These are phyloP conservation scores for Ictalurus punctatus DNA, from an alignment of 2,113 vertebrate genomes.

Conservation along the genomic window DNA sequence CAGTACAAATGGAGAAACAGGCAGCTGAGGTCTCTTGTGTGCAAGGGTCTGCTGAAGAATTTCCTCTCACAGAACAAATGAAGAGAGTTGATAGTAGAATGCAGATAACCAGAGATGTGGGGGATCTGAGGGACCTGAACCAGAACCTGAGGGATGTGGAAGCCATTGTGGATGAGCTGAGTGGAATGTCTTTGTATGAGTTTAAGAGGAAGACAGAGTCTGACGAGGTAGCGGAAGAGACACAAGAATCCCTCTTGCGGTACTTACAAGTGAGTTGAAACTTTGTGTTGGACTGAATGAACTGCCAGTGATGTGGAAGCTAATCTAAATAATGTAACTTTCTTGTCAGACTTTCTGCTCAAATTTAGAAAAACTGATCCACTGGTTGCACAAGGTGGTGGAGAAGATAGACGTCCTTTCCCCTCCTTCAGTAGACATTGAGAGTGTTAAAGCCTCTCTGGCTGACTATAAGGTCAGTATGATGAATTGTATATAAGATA, in stretches of 20 bases:
- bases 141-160: constrained; percentile 48
- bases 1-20: constrained; percentile 27
- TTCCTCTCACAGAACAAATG: background rate
- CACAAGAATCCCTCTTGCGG: constrained; percentile 74
- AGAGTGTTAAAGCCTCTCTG: constrained; percentile 74
- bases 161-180: constrained; percentile 59
- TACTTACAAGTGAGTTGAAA: constrained; percentile 77
- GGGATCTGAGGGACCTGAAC: too few relatives aligned
- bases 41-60: background rate
- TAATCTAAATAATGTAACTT: background rate
- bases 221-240: constrained; percentile 45
- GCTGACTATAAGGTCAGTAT: constrained; percentile 80
- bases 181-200: constrained; percentile 47
- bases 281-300: background rate
- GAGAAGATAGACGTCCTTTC: constrained; percentile 70
- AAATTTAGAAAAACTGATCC: constrained; percentile 84
- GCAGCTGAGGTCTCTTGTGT: background rate
- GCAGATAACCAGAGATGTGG: constrained; percentile 27
- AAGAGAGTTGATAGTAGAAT: constrained; percentile 39
- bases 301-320: background rate
- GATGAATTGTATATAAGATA: constrained; percentile 4
- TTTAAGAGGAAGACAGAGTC: constrained; percentile 47
- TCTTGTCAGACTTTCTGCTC: constrained; percentile 81
- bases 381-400: constrained; percentile 76
- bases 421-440: constrained; percentile 61